Evolutionary conservation across 2,113 vertebrate species (phyloP).

Genomic region (Henicopernis longicauda): DNA sequence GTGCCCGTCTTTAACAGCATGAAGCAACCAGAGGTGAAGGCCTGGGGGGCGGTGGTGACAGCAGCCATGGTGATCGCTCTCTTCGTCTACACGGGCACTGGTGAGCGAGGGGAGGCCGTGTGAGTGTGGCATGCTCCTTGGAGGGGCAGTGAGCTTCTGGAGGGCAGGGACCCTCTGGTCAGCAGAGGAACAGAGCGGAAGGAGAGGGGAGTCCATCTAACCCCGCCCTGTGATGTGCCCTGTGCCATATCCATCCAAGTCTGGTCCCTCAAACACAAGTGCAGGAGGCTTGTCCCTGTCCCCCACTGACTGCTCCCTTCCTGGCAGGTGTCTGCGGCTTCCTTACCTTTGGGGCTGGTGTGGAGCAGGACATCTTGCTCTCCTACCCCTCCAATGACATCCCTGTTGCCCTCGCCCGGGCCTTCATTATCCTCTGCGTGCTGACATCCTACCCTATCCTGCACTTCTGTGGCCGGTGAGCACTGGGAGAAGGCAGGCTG

Average conservation of each 20-base stretch:
- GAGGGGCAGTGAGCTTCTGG: neutral
- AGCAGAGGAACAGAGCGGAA: neutral
- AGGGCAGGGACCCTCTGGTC: neutral
- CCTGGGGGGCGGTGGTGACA: slow-evolving; percentile 90
- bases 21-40: slow-evolving; percentile 80
- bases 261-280: neutral
- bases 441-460: slow-evolving; percentile 95
- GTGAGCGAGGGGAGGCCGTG: slow-evolving; percentile 13
- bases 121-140: neutral
- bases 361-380: slow-evolving; percentile 90
- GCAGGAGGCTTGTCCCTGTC: neutral
- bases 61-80: slow-evolving; percentile 91
- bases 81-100: slow-evolving; percentile 94
- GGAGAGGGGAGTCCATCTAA: neutral
- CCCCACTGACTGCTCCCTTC: neutral
- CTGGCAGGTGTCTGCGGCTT: slow-evolving; percentile 89
- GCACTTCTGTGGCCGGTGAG: slow-evolving; percentile 95
- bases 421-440: slow-evolving; percentile 92
- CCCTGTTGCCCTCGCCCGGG: slow-evolving; percentile 88
- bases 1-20: slow-evolving; percentile 97
- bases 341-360: slow-evolving; percentile 86
- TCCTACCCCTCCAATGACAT: slow-evolving; percentile 92
- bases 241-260: neutral
- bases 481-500: neutral
- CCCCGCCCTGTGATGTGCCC: neutral